Evolutionary conservation across 2,113 vertebrate genomes (phyloP), one percentile per base, ranked within the genome.

Genomic region (Rhynchomys soricoides): DNA sequence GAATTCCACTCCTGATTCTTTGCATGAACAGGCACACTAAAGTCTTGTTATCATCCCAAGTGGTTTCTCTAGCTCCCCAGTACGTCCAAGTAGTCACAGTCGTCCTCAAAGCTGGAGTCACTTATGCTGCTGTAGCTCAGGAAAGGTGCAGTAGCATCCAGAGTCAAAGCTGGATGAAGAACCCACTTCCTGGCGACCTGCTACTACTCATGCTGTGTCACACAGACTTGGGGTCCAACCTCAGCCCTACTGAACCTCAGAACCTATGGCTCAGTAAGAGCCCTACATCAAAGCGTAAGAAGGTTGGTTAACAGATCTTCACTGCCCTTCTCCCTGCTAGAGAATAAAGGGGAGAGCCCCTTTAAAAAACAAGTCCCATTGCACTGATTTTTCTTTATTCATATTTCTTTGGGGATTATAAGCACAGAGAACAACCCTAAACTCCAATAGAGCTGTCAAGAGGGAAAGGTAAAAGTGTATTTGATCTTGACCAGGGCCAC

Each of bases 401-500:
- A 79, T n/a, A 55, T 74, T 96, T 91, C 45, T 62, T 55, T 24
- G 66, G 43, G 43, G 37, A 55, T 92, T 64, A 37, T 19, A 62
- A 78, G 50, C 70, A 74, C 48, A 37, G 74, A 96, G 57, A 52
- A 34, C 71, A 75, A n/a, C n/a, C 74, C 64, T 48, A 68, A 52
- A 81, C 3, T 74, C 93, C 64, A 85, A 52, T 7, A 85, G 15
- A n/a, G 89, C 62, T 78, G 55, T 83, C 90, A 66, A 62, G 7
- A 78, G 83, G 82, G 94, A 88, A 55, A 48, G 26, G 74, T 40
- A n/a, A 7, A 7, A 71, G 29, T 5, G 6, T 29, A 48, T 71
- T 89, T 79, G 62, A 75, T 92, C 86, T 93, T 90, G 68, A 92
- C 26, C 79, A 86, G 73, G 71, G 68, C 34, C 16, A 55, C 17